These are phyloP conservation scores for Thermophis baileyi DNA, from an alignment of 2,113 vertebrate species.

Conservation along the genomic window DNA sequence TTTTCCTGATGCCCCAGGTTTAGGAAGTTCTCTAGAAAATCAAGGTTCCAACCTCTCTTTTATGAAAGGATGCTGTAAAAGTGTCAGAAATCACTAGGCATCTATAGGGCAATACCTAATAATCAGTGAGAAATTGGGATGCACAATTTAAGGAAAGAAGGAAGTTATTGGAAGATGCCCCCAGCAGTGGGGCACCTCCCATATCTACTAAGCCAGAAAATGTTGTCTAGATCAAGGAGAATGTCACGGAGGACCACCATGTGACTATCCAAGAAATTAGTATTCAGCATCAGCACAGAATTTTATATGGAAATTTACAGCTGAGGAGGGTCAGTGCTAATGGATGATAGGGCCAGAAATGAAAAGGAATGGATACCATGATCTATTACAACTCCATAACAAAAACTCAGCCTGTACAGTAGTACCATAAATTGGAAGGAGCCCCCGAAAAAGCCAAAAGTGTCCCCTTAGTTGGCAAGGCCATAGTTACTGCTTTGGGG, in stretches of 20 bases:
- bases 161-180: background rate
- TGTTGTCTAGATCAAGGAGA: background rate
- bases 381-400: background rate
- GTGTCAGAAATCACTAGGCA: background rate
- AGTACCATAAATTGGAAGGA: background rate
- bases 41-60: background rate
- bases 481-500: background rate
- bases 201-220: background rate
- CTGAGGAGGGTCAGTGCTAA: background rate
- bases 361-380: background rate
- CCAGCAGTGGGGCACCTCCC: background rate
- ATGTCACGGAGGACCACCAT: background rate
- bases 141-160: background rate
- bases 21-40: background rate
- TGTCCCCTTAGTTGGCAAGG: background rate
- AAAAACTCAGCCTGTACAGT: background rate
- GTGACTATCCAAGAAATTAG: background rate
- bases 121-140: background rate
- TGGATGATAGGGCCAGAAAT: background rate
- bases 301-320: background rate
- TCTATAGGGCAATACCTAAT: background rate
- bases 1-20: background rate
- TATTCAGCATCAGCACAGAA: background rate
- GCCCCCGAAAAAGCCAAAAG: background rate
- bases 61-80: background rate